Percentiles rank a stretch among this genome's conserved stretches.
Conservation (phyloP, 1,140 invertebrate species). For the Ditylenchus dipsaci region DNA sequence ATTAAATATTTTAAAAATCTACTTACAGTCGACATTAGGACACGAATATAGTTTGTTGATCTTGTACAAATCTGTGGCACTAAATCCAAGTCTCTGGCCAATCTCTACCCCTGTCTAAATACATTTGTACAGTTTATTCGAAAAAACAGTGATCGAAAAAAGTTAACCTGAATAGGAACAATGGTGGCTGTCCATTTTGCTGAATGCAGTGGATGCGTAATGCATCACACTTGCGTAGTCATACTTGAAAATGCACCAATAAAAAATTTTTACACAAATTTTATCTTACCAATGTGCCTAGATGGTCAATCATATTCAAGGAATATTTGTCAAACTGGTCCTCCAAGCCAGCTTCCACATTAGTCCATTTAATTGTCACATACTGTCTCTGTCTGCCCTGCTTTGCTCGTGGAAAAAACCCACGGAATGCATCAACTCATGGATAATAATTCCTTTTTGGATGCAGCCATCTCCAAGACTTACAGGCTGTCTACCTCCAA, state of each 20-base stretch:
- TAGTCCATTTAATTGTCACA: conserved; percentile 58
- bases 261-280: too few relatives aligned
- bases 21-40: conserved; percentile 17
- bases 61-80: conserved; percentile 60
- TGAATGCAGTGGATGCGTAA: conserved; percentile 60
- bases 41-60: conserved; percentile 62
- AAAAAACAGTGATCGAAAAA: too few relatives aligned
- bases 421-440: conserved; percentile 57
- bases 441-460: conserved; percentile 60
- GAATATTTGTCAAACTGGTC: conserved; percentile 57
- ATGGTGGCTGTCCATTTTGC: conserved; percentile 59
- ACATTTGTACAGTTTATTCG: too few relatives aligned
- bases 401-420: conserved; percentile 61
- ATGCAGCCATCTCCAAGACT: conserved; percentile 68
- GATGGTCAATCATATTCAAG: conserved; percentile 49
- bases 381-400: conserved; percentile 60
- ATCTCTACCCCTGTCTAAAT: conserved; percentile 55
- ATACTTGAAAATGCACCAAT: too few relatives aligned
- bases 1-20: neutral
- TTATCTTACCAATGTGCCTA: conserved; percentile 43
- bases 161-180: conserved; percentile 48
- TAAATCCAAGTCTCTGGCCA: conserved; percentile 61
- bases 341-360: conserved; percentile 56
- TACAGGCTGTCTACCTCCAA: conserved; percentile 58
- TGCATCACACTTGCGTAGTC: conserved; percentile 27